phyloP scores from a whole-genome alignment of 2,113 vertebrate species.

The Fulmarus glacialis region DNA sequence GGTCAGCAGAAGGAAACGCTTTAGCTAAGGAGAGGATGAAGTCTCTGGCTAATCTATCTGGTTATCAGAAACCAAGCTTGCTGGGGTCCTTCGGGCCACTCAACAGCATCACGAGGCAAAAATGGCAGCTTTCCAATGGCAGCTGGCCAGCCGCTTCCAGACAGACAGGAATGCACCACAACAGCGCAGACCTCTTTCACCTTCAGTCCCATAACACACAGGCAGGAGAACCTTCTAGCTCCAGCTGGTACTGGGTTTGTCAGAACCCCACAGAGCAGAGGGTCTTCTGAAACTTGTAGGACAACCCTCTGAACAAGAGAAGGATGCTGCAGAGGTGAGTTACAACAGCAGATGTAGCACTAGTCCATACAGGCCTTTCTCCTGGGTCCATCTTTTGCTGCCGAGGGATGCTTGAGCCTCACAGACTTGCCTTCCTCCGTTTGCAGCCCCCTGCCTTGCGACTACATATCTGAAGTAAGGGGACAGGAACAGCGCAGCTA shows the following conservation, averaged over 20 bases:
- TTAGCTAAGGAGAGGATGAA: not conserved
- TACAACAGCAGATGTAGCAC: not conserved
- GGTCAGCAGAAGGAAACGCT: not conserved
- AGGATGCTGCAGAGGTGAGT: not conserved
- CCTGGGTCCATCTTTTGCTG: not conserved
- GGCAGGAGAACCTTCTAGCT: not conserved
- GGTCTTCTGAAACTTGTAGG: not conserved
- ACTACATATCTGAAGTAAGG: not conserved
- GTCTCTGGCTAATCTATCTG: not conserved
- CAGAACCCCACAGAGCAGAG: not conserved
- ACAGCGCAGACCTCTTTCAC: not conserved
- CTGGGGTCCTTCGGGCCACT: not conserved
- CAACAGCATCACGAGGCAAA: accelerated
- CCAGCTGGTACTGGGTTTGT: accelerated
- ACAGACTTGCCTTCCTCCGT: not conserved
- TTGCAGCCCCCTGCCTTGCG: not conserved
- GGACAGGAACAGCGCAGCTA: not conserved
- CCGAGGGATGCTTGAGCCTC: not conserved
- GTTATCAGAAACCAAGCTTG: not conserved
- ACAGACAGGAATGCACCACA: not conserved
- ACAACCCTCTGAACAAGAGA: not conserved
- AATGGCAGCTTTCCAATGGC: slow-evolving; percentile 19
- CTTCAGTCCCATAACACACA: not conserved
- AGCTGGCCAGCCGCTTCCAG: not conserved
- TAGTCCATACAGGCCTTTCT: not conserved